Evolutionary conservation across 1,140 invertebrate species (phyloP).

Genomic region (Reticulitermes speratus): DNA sequence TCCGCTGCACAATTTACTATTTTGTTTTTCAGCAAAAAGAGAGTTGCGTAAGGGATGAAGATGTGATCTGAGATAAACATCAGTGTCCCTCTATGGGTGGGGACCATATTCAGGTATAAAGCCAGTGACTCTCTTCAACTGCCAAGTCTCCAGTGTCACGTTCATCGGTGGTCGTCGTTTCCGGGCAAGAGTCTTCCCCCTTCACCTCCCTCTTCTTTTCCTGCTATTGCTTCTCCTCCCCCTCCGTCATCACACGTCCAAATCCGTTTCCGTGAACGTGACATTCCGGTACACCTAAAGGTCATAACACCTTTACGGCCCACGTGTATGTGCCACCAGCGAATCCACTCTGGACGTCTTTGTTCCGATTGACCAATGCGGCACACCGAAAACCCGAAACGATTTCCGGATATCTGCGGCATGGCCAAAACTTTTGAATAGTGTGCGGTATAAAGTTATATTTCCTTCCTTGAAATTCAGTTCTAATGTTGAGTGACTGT

Average conservation of each 20-base stretch:
- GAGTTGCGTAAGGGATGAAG: background rate
- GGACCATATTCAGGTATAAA: background rate
- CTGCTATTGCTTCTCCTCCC: background rate
- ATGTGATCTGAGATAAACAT: background rate
- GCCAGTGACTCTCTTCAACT: background rate
- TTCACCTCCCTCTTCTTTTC: background rate
- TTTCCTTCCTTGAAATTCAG: no score
- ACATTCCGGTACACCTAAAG: background rate
- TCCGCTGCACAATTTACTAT: no score
- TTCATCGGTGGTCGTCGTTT: conserved; percentile 1
- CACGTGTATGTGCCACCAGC: background rate
- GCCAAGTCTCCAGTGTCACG: background rate
- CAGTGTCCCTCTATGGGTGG: background rate
- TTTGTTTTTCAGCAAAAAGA: no score
- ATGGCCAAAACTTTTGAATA: background rate
- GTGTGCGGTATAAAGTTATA: no score
- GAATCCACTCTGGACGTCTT: background rate
- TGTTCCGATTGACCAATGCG: background rate
- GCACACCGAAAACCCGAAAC: background rate
- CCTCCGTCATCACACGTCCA: background rate
- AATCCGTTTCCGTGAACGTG: conserved; percentile 11
- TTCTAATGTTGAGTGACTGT: no score
- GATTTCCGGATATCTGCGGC: background rate
- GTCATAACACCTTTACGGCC: background rate
- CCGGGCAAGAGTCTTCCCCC: background rate